Percentiles rank a stretch among this genome's conserved stretches.
phyloP scores from a whole-genome alignment of 2,888 invertebrate species.

The Caenorhabditis sp. region DNA sequence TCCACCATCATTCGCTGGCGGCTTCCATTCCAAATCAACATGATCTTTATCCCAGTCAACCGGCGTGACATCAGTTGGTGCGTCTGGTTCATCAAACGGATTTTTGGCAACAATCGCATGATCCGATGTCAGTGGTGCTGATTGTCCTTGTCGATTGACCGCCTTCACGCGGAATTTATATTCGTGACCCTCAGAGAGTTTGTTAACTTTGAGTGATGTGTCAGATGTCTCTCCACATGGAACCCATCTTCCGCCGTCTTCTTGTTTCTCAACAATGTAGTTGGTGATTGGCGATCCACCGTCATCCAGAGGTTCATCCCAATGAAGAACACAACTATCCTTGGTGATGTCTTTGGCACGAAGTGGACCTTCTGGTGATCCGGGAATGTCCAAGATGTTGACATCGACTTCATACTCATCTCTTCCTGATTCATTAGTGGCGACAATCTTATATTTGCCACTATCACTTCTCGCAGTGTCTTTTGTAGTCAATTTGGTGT shows the following conservation, averaged over 20 bases:
- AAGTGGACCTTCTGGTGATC: conserved; percentile 83
- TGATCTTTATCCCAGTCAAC: conserved; percentile 94
- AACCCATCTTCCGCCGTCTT: conserved; percentile 70
- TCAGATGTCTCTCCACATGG: conserved; percentile 69
- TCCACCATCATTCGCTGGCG: conserved; percentile 90
- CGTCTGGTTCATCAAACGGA: conserved; percentile 77
- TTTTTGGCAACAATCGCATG: conserved; percentile 90
- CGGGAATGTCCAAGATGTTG: conserved; percentile 78
- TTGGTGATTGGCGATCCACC: conserved; percentile 89
- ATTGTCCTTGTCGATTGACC: conserved; percentile 91
- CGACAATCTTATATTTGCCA: conserved; percentile 73
- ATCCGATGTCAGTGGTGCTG: conserved; percentile 82
- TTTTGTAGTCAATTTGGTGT: conserved; percentile 82
- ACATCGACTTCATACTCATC: conserved; percentile 73
- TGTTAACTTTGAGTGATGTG: conserved; percentile 75
- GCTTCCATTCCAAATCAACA: conserved; percentile 93
- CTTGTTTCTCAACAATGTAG: conserved; percentile 87
- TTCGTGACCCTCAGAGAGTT: conserved; percentile 90
- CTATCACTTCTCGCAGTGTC: conserved; percentile 82
- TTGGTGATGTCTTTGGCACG: conserved; percentile 84
- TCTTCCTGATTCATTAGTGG: conserved; percentile 73
- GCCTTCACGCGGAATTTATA: conserved; percentile 93
- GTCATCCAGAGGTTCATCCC: conserved; percentile 83
- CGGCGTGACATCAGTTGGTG: conserved; percentile 73
- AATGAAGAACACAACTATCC: conserved; percentile 85